phyloP scores from a whole-genome alignment of 2,888 invertebrate genomes.

The Bibio marci region DNA sequence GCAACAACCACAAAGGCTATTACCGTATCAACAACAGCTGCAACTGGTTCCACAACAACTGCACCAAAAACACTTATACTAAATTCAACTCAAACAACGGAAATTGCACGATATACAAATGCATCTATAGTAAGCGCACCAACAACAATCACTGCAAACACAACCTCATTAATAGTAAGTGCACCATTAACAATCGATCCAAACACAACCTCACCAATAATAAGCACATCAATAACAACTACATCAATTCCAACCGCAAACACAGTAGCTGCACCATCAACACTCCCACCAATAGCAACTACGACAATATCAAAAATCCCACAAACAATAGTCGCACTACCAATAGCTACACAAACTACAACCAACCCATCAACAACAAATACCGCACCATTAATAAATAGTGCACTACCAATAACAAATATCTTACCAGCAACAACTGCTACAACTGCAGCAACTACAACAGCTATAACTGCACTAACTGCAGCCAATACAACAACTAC shows the following conservation, averaged over 20 bases:
- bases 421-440: slow-evolving; percentile 10
- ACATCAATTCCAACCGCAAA: not conserved
- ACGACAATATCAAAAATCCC: not conserved
- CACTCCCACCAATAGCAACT: not conserved
- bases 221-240: not conserved
- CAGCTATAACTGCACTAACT: slow-evolving; percentile 12
- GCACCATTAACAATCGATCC: no score
- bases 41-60: no score
- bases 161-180: no score
- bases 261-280: not conserved
- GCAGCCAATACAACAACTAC: slow-evolving; percentile 9
- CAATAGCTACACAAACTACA: not conserved
- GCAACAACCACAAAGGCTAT: not conserved
- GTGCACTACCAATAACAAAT: no score
- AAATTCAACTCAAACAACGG: no score
- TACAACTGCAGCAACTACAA: slow-evolving; percentile 13
- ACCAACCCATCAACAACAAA: not conserved
- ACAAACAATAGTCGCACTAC: not conserved
- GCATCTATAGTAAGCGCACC: no score
- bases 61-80: no score
- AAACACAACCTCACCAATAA: no score
- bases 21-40: not conserved
- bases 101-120: no score
- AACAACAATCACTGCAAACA: no score
- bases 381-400: slow-evolving; percentile 9